Evolutionary conservation across 2,113 vertebrate species (phyloP).

Genomic region (Speoplatyrhinus poulsoni): DNA sequence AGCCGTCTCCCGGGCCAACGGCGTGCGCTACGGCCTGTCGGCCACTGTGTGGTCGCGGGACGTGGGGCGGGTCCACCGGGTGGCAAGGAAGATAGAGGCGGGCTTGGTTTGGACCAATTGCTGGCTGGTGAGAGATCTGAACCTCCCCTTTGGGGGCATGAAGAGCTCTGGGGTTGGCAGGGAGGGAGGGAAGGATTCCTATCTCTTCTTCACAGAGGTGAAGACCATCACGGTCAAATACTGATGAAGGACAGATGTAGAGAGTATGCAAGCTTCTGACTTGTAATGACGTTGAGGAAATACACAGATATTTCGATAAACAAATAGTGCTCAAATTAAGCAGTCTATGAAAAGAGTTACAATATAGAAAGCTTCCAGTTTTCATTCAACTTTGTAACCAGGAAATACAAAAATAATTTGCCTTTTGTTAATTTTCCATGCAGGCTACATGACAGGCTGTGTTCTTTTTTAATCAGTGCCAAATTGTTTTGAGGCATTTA

Average conservation of each 20-base stretch:
- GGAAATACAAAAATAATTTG: too few relatives aligned
- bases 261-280: too few relatives aligned
- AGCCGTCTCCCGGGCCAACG: constrained; percentile 85
- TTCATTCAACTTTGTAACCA: too few relatives aligned
- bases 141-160: constrained; percentile 96
- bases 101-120: constrained; percentile 97
- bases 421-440: too few relatives aligned
- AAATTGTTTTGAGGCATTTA: too few relatives aligned
- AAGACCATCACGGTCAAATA: constrained; percentile 92
- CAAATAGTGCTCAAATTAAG: too few relatives aligned
- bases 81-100: constrained; percentile 84
- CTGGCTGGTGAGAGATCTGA: constrained; percentile 94
- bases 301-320: too few relatives aligned
- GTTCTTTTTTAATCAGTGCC: too few relatives aligned
- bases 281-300: background rate
- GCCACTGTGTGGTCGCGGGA: constrained; percentile 89
- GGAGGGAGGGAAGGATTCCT: constrained; percentile 93
- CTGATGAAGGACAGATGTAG: constrained; percentile 60
- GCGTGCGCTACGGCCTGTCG: constrained; percentile 87
- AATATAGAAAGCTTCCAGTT: too few relatives aligned
- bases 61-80: constrained; percentile 83
- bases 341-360: too few relatives aligned
- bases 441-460: too few relatives aligned
- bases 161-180: constrained; percentile 92
- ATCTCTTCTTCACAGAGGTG: constrained; percentile 94